Base-by-base conservation (phyloP, 1,140 invertebrate species). In the Ceratosolen fusciceps region DNA sequence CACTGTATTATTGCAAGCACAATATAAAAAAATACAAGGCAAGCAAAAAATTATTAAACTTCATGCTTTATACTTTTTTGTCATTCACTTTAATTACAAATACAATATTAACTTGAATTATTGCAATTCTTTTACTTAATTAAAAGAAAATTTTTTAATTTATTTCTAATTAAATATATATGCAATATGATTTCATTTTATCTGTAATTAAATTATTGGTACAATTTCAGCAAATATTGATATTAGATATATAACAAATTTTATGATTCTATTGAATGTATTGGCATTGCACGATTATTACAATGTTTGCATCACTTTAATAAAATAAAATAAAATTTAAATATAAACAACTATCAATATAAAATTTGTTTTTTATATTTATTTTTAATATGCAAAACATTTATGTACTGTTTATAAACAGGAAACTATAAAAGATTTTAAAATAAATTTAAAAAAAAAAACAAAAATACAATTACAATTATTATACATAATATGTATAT, bases 41-140 rank as follows among this genome's bases (percentile, higher is more conserved):
- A 14, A 26, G 67, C 1, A 52, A 34, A 19, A 24, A 34, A 5
- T 19, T 29, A 26, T 2, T 49, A 49, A 37, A 54, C 49, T 52
- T n/a, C 29, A 31, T 54, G 0, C 54, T 52, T 39, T 54, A 37
- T 58, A 8, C 58, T 56, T 31, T 54, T 54, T 34, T 16, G n/a
- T 47, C 3, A 2, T 19, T 72, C n/a, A n/a, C n/a, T 0, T 12
- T 70, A 49, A 39, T 70, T 47, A 70, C 19, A 2, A 49, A 29
- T 29, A 70, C 26, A 5, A 39, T 70, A 49, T 47, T 47, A 24
- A 62, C n/a, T n/a, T 62, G 21, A 26, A 47, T 70, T 70, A 47
- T 47, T 39, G 29, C 34, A 9, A 67, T 43, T 65, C 2, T 37
- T n/a, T 4, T 65, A 21, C 14, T 10, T 19, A 37, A 37, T 37